phyloP scores from a whole-genome alignment of 2,888 invertebrate species.

The Scrobipalpa atriplicella region DNA sequence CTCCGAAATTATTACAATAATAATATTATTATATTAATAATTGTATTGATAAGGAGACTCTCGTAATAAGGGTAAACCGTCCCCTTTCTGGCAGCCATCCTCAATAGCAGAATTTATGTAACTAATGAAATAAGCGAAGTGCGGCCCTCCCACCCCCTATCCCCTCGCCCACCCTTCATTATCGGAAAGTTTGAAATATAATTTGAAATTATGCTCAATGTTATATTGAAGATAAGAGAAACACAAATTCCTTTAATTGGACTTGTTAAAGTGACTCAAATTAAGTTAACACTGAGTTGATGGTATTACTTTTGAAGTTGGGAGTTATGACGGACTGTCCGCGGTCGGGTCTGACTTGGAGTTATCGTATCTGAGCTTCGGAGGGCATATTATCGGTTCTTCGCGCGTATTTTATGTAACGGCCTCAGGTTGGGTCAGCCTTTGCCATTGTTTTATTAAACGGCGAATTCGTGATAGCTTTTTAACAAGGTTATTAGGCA shows the following conservation, averaged over 20 bases:
- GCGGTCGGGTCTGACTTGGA: slow-evolving; percentile 49
- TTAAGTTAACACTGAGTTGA: slow-evolving; percentile 83
- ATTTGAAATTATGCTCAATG: slow-evolving; percentile 84
- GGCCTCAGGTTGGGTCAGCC: slow-evolving; percentile 62
- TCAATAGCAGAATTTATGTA: slow-evolving; percentile 83
- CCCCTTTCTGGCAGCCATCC: slow-evolving; percentile 82
- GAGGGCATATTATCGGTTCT: slow-evolving; percentile 71
- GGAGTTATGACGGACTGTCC: slow-evolving; percentile 80
- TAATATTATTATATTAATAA: slow-evolving; percentile 83
- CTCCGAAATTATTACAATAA: slow-evolving; percentile 82
- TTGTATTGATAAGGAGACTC: slow-evolving; percentile 83
- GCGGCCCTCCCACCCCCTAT: slow-evolving; percentile 59
- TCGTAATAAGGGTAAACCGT: slow-evolving; percentile 83
- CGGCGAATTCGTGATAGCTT: slow-evolving; percentile 33
- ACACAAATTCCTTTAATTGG: slow-evolving; percentile 84
- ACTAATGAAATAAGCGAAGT: slow-evolving; percentile 83
- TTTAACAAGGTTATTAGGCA: background rate
- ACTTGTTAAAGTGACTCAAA: slow-evolving; percentile 83
- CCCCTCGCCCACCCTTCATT: slow-evolving; percentile 78
- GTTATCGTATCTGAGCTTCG: slow-evolving; percentile 67
- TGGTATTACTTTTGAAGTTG: slow-evolving; percentile 82
- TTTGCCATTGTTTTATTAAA: slow-evolving; percentile 53
- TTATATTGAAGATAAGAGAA: slow-evolving; percentile 84
- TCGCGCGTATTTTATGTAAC: slow-evolving; percentile 60
- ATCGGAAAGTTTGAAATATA: slow-evolving; percentile 84